These are phyloP conservation scores for Drosophila aff. DNA, from an alignment of 1,140 invertebrate genomes.

Conservation along the genomic window DNA sequence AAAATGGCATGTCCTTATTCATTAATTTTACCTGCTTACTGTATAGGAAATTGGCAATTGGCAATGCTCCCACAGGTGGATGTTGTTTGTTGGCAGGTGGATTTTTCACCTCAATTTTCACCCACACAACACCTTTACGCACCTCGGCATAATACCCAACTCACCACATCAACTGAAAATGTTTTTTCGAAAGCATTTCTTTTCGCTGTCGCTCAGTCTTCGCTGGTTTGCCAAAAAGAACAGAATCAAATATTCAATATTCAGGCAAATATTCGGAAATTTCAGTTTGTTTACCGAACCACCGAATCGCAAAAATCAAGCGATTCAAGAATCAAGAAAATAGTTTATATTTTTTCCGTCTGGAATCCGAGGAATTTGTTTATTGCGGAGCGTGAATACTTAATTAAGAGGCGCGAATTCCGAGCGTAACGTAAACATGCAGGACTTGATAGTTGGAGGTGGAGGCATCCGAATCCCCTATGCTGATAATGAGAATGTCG, in stretches of 20 bases:
- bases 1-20: neutral
- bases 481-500: constrained; percentile 43
- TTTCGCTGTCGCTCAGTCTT: constrained; percentile 60
- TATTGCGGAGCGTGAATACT: constrained; percentile 58
- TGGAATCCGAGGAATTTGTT: constrained; percentile 77
- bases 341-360: constrained; percentile 47
- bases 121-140: constrained; percentile 67
- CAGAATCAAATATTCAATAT: too few relatives aligned
- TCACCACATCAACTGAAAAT: constrained; percentile 62
- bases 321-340: too few relatives aligned
- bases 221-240: constrained; percentile 55
- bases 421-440: constrained; percentile 61
- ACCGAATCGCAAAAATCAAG: constrained; percentile 12
- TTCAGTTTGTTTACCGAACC: constrained; percentile 60
- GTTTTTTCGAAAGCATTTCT: constrained; percentile 57
- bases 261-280: constrained; percentile 20
- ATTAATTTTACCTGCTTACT: neutral
- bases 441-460: constrained; percentile 61
- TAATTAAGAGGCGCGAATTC: constrained; percentile 46
- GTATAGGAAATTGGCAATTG: constrained; percentile 22
- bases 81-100: constrained; percentile 20
- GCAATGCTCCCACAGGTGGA: constrained; percentile 50
- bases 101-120: constrained; percentile 38
- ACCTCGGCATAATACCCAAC: constrained; percentile 40
- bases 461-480: constrained; percentile 20